phyloP scores from a whole-genome alignment of 2,797 vertebrate genomes.

The Propithecus deckenii region DNA sequence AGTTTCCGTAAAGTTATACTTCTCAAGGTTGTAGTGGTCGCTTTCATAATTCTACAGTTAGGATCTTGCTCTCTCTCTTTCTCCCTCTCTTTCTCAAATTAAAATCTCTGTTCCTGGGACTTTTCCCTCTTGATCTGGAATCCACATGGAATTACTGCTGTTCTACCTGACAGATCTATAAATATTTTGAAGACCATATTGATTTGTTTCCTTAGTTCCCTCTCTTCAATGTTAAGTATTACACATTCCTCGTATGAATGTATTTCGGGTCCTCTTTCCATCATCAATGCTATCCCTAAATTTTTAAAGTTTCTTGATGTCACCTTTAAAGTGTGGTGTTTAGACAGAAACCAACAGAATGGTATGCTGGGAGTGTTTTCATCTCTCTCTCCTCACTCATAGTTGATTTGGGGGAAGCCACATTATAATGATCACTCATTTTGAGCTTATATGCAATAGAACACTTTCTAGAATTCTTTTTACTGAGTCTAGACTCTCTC shows the following conservation, averaged over 20 bases:
- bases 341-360: background rate
- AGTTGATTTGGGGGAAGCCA: background rate
- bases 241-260: background rate
- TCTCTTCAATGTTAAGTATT: background rate
- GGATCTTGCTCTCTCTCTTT: background rate
- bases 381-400: background rate
- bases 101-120: background rate
- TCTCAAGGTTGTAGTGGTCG: background rate
- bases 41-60: background rate
- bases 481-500: background rate
- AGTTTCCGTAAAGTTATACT: background rate
- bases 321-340: background rate
- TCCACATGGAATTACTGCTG: background rate
- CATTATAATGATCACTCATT: accelerated
- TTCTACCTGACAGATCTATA: background rate
- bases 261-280: background rate
- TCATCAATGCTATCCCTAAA: background rate
- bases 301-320: background rate
- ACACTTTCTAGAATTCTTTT: background rate
- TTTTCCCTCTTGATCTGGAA: background rate
- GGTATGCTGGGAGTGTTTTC: background rate
- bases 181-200: background rate
- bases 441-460: background rate
- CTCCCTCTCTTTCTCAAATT: background rate
- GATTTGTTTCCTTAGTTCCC: background rate